A percentile compares a stretch with the other conserved stretches of the same genome.
Conservation (phyloP, 2,113 vertebrate species). For the Psilopsiagon aurifrons region DNA sequence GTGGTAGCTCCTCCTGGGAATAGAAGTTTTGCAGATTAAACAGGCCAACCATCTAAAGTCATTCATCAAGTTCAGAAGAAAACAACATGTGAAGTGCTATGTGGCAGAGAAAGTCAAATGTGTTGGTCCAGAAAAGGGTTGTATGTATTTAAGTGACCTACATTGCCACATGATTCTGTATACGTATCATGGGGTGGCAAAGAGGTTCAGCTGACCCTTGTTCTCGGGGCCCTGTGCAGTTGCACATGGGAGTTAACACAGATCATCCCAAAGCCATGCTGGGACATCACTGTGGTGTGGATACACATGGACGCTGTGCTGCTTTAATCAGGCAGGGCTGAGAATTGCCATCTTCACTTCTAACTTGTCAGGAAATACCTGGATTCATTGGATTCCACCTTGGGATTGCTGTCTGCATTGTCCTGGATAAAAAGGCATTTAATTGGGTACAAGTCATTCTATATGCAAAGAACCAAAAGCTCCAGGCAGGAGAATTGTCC, state of each 20-base stretch:
- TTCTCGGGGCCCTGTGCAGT: background rate
- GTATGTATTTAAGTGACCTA: background rate
- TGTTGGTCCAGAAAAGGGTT: background rate
- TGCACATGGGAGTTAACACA: background rate
- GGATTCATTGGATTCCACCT: background rate
- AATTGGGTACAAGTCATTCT: background rate
- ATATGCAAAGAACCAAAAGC: background rate
- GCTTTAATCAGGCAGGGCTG: background rate
- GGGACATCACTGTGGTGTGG: background rate
- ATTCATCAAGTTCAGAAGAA: background rate
- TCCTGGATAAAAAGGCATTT: background rate
- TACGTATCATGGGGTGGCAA: background rate
- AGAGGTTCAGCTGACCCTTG: background rate
- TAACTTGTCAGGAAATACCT: background rate
- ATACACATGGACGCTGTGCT: background rate
- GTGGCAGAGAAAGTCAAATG: background rate
- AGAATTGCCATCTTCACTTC: background rate
- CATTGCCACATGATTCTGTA: background rate
- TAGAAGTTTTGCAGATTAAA: background rate
- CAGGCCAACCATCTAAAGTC: background rate
- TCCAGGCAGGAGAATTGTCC: background rate
- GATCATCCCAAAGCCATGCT: background rate
- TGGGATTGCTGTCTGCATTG: background rate
- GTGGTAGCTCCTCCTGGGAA: background rate
- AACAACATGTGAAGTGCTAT: accelerated